Evolutionary conservation across 2,888 invertebrate genomes (phyloP), one percentile per base, ranked within the genome.

Genomic region (Calameuta pallipes): DNA sequence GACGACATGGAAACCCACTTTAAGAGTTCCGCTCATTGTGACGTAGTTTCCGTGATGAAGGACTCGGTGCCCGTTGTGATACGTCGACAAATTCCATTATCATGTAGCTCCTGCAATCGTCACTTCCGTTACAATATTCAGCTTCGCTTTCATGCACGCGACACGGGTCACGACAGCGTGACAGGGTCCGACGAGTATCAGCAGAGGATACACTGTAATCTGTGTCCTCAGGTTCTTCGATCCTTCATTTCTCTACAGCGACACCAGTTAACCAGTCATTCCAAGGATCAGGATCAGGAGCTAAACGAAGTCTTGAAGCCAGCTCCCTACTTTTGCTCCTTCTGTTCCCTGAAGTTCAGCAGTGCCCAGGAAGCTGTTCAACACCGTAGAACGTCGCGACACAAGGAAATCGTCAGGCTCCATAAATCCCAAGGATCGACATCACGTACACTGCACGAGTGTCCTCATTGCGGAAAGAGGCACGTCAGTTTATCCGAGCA

Each of bases 1-100:
- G 92, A 93, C 75, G 92, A 93, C 78, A 96, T 97, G 96, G 92
- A 94, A 33, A 89, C 93, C 15, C 97, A 97, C 88, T 91, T 97
- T 84, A 90, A 94, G 4, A 93, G 95, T 31, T 88, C 92, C 11
- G 94, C 94, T 69, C 97, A 97, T 89, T 93, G 93, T 73, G 96
- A 96, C 89, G 95, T 96, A 0, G 93, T 96, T 0, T 93, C 95
- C 3, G 95, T 95, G 30, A 95, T 97, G 82, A 96, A 96, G 88
- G 93, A 96, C 85, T 96, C 96, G 0, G 95, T 97, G 87, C 97
- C 97, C 1, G 95, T 97, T 75, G 94, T 95, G 41, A 95, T 97
- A 79, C 93, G 95, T 81, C 95, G 95, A 87, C 94, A 95, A 80
- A 92, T 93, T 2, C 92, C 93, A 0, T 89, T 96, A 6, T 91